Conservation (phyloP, 2,888 invertebrate genomes). For the Capitulum mitella region DNA sequence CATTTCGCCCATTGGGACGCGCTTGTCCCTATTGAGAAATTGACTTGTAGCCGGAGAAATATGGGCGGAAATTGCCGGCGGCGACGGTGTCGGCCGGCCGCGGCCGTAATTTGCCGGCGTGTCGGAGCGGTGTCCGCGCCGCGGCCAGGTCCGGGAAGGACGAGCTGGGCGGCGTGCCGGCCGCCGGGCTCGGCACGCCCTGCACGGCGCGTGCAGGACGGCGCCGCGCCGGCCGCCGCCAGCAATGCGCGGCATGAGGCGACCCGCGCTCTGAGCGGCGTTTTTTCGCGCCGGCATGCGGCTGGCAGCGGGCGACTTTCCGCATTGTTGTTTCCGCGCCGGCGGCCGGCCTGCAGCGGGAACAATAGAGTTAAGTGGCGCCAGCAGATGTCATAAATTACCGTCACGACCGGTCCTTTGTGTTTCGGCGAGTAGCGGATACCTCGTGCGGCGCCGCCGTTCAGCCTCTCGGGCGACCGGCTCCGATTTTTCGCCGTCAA, state of each 20-base stretch:
- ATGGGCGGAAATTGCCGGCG: neutral
- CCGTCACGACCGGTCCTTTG: neutral
- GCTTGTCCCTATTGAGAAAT: conserved; percentile 8
- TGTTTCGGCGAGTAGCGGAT: neutral
- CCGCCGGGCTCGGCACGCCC: too few relatives aligned
- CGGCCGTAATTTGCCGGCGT: neutral
- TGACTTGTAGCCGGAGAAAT: conserved; percentile 4
- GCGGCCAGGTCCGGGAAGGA: too few relatives aligned
- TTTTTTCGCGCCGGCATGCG: too few relatives aligned
- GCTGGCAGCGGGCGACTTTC: too few relatives aligned
- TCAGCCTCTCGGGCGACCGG: neutral
- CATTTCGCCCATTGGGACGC: neutral
- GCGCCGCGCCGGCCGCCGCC: too few relatives aligned
- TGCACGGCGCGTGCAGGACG: too few relatives aligned
- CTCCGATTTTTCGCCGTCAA: neutral
- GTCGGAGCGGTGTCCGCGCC: neutral
- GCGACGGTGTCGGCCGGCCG: neutral
- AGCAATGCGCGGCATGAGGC: too few relatives aligned
- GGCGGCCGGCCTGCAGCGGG: neutral
- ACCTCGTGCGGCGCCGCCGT: neutral
- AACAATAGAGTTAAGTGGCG: neutral
- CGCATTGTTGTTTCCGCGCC: too few relatives aligned
- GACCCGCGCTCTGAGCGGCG: too few relatives aligned
- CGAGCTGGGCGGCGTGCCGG: too few relatives aligned
- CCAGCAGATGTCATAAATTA: neutral